A percentile compares a stretch with the other conserved stretches of the same genome.
phyloP scores from a whole-genome alignment of 2,113 vertebrate genomes.

The Vulpes lagopus region DNA sequence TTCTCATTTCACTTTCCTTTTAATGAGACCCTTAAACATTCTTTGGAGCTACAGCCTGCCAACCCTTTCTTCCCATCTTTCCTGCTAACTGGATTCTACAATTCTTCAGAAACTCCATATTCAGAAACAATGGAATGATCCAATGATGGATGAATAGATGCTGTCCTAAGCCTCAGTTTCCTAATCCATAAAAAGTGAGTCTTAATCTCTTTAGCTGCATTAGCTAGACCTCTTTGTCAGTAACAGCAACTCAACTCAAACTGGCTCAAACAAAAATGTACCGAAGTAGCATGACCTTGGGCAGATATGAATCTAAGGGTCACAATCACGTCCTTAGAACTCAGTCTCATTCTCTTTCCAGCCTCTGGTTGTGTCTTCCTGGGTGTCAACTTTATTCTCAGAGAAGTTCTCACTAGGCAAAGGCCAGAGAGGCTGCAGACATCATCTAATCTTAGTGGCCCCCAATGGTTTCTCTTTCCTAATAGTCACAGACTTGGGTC shows the following conservation, averaged over 20 bases:
- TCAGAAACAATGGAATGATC: neutral
- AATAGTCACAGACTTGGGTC: neutral
- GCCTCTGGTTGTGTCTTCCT: neutral
- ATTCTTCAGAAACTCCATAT: neutral
- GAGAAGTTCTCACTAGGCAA: neutral
- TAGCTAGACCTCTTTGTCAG: neutral
- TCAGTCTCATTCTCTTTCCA: neutral
- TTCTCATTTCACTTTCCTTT: constrained; percentile 71
- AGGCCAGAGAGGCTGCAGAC: neutral
- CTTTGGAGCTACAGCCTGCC: constrained; percentile 45
- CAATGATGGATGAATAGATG: neutral
- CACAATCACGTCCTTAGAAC: neutral
- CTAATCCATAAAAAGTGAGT: neutral
- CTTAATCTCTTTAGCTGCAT: neutral
- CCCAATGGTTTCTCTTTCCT: neutral
- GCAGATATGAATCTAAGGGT: neutral
- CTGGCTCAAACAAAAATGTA: neutral
- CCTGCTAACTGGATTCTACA: neutral
- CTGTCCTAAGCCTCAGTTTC: neutral
- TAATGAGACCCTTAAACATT: constrained; percentile 73
- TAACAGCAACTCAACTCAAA: neutral
- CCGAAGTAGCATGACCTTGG: fast-evolving
- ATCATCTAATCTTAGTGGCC: neutral
- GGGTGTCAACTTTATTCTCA: neutral
- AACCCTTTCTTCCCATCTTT: constrained; percentile 58